Evolutionary conservation across 2,797 vertebrate genomes (phyloP), one percentile per base, ranked within the genome.

Genomic region (Crenuchus spilurus): DNA sequence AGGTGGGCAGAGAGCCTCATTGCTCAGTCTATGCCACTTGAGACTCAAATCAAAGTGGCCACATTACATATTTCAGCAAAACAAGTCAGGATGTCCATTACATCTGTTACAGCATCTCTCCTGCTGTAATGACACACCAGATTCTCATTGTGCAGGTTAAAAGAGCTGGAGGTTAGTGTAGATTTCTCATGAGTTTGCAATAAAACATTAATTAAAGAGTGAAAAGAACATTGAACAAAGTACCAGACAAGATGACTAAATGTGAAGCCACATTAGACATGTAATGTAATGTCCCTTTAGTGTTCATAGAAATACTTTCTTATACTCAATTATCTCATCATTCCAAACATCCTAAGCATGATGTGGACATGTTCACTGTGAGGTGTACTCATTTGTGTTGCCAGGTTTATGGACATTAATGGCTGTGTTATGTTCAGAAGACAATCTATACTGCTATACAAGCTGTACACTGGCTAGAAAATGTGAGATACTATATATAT

Each of bases 131-230:
- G n/a, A 66, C 84, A 80, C 13, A 42, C 1, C 18, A 2, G 14
- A 31, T 33, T 33, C 11, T 57, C 30, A 31, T 8, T 2, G 33
- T 2, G 60, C 42, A 24, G 80, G 79, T 28, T 54, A 42, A 41
- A 57, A 81, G n/a, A 82, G 46, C 57, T 86, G 78, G 13, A 62
- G n/a, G 75, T 72, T 87, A 49, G 11, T 61, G 55, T 77, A 80
- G n/a, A 82, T 41, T 16, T 52, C 4, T 70, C 66, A 37, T 77
- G 78, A 3, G 78, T 39, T 83, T 86, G 14, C 39, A 54, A 52
- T 1, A n/a, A 4, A 6, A 60, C 9, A 58, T 54, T 2, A 54
- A 8, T 20, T 48, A 48, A 48, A 26, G 9, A 4, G n/a, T 16
- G 11, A 1, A 3, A 44, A 44, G n/a, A n/a, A n/a, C n/a, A n/a